Evolutionary conservation across 2,888 invertebrate species (phyloP), one percentile per base, ranked within the genome.

Genomic region (Uropetala carovei): DNA sequence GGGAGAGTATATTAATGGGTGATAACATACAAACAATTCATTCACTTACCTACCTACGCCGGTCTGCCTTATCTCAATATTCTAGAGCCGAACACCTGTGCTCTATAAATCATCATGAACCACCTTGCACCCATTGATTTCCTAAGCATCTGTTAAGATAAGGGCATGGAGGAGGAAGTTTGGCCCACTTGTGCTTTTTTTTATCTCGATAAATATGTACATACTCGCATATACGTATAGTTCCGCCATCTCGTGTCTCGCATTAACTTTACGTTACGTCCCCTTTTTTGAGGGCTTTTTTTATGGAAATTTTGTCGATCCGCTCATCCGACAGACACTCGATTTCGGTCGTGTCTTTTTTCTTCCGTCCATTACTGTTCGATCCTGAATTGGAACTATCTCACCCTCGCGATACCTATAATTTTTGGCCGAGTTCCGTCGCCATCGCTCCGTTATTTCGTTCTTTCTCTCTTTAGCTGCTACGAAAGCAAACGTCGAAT

Each of bases 141-240:
- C 75, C 75, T 75, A 75, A 75, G 27, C 75, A 75, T 75, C 75
- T 75, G 75, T 10, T 75, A 75, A 75, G 75, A 75, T 75, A 75
- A 75, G 75, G 68, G 16, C n/a, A 18, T 43, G 68, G 8, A 68
- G 68, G 27, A 11, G 22, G 22, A 22, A 22, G 22, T 75, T 75
- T 27, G 22, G 27, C 75, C 75, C 27, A 27, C 75, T 75, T 75
- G 27, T 22, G n/a, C 43, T 3, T 43, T 43, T 75, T 75, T 75
- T 75, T 75, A 75, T 75, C 75, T 75, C 27, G 13, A 75, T 13
- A 43, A 43, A 27, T 75, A 27, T 75, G 22, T 75, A 75, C 22
- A 27, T 75, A 75, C 22, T 1, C n/a, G n/a, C 22, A 27, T 75
- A 75, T 75, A n/a, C n/a, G n/a, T 9, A 68, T 9, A 10, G 68